Conservation (phyloP, 2,888 invertebrate genomes). For the Mellilla xanthometata region DNA sequence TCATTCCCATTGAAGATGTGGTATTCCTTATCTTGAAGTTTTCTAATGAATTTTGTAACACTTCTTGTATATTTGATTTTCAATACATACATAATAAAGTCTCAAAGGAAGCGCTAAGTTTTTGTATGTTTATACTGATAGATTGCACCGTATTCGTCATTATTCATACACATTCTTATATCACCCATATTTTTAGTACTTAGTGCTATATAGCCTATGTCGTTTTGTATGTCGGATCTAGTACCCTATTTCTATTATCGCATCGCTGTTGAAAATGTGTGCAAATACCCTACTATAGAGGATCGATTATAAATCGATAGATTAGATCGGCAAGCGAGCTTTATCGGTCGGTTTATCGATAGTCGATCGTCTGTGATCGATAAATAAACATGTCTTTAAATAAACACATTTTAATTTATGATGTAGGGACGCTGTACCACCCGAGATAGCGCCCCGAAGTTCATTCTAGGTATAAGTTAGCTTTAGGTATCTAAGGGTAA, state of each 20-base stretch:
- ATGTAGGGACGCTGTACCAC: slow-evolving; percentile 15
- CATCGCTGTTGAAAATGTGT: background rate
- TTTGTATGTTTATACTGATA: slow-evolving; percentile 35
- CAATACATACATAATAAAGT: background rate
- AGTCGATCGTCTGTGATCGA: background rate
- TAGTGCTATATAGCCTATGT: slow-evolving; percentile 23
- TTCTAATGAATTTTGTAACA: background rate
- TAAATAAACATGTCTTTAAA: slow-evolving; percentile 33
- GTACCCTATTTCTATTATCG: background rate
- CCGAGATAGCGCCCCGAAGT: slow-evolving; percentile 40
- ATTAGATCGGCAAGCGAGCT: background rate
- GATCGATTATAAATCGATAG: no score
- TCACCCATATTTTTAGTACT: slow-evolving; percentile 25
- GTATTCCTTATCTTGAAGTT: background rate
- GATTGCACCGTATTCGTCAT: slow-evolving; percentile 26
- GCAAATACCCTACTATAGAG: no score
- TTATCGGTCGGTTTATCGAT: background rate
- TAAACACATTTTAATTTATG: slow-evolving; percentile 35
- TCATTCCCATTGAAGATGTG: slow-evolving; percentile 12
- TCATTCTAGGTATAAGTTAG: slow-evolving; percentile 71
- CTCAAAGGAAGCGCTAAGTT: slow-evolving; percentile 12
- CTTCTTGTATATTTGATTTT: background rate
- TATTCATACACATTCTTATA: slow-evolving; percentile 3
- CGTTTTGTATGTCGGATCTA: slow-evolving; percentile 7
- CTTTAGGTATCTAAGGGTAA: slow-evolving; percentile 63